Evolutionary conservation across 2,113 vertebrate genomes (phyloP).

Genomic region (Dipodomys stephensi): DNA sequence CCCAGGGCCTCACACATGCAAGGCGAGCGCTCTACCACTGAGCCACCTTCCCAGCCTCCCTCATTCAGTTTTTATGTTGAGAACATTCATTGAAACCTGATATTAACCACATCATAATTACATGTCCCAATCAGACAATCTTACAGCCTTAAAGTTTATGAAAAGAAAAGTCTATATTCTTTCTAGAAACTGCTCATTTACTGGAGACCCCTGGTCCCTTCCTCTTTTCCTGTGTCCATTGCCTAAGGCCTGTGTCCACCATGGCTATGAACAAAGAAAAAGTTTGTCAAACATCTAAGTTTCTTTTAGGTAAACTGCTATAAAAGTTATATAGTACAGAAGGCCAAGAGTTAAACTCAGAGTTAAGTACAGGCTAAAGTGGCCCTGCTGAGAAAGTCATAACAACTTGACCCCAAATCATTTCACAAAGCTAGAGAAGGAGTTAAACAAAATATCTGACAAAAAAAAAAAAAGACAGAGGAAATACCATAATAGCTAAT

Average conservation of each 20-base stretch:
- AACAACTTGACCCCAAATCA: constrained; percentile 60
- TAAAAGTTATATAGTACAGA: constrained; percentile 64
- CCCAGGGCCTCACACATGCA: too few species aligned
- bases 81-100: constrained; percentile 54
- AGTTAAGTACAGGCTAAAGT: constrained; percentile 71
- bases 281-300: not conserved
- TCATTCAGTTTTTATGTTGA: constrained; percentile 68
- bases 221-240: constrained; percentile 37
- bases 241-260: not conserved
- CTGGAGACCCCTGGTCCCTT: not conserved
- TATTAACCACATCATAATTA: constrained; percentile 55
- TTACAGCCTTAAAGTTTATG: constrained; percentile 34
- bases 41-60: not conserved
- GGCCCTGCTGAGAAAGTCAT: constrained; percentile 42
- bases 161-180: constrained; percentile 68
- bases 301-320: constrained; percentile 41
- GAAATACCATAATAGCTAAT: not conserved
- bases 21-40: too few species aligned
- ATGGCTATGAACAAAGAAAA: constrained; percentile 56
- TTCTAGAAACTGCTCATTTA: constrained; percentile 59
- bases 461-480: not conserved
- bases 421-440: constrained; percentile 59
- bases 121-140: constrained; percentile 64
- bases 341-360: constrained; percentile 61
- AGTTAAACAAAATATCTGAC: constrained; percentile 32